Base-by-base conservation (phyloP, 2,797 vertebrate species). In the Picus viridis region DNA sequence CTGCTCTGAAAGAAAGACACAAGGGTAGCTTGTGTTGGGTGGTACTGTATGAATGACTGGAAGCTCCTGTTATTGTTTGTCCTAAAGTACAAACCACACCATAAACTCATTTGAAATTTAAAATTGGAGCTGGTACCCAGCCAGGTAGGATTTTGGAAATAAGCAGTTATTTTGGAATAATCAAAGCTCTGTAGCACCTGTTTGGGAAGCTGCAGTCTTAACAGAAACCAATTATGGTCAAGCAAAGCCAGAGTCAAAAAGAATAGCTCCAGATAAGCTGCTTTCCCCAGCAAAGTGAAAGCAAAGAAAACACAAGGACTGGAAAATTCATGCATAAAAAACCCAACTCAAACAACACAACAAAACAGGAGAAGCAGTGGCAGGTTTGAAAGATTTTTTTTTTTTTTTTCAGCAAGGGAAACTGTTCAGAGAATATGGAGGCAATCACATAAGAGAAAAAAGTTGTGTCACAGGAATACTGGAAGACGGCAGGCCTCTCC, bases 1-100 rank as follows among this genome's bases (percentile, higher is more conserved):
- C n/a, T 73, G 7, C 26, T 80, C 32, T 61, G 29, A 84, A 88
- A 68, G 18, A 71, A 16, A 72, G n/a, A 74, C 10, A 51, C 70
- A 76, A 57, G 71, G 12, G 16, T 61, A 1, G 0, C 10, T 76
- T 0, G 0, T 6, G 6, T 4, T 2, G 9, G 29, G 10, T 3
- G 2, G 20, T 59, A 26, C 16, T 39, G 29, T 89, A 79, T 12
- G 9, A 29, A 71, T 1, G 1, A 32, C 15, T 75, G n/a, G 30
- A 73, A 82, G 3, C 12, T 83, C n/a, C 32, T 36, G 15, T 22
- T 47, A 45, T 16, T 47, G 12, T 4, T 68, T n/a, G 54, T 62
- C n/a, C 30, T 47, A 23, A 81, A 78, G 43, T 72, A 39, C 24
- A 86, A 65, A 29, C 15, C 19, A 34, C 4, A 47, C 4, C 2